Base-by-base conservation (phyloP, 37 sponge, comb jelly and placozoan species). In the Spongia lamella region DNA sequence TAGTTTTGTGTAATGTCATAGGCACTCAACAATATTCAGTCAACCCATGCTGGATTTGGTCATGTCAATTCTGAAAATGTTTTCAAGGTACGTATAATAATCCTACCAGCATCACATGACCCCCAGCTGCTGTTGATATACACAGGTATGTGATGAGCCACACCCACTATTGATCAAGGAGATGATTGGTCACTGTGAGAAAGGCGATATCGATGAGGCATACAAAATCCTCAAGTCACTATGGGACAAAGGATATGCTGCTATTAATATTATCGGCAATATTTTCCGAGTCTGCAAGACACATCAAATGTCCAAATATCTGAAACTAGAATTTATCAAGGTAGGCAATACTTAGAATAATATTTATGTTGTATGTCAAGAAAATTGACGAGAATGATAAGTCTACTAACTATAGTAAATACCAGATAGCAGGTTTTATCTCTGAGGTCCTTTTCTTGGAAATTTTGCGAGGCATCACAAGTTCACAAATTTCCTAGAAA, bases 61-160 rank as follows among this genome's bases (percentile, higher is more conserved):
- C 82, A 79, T 63, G 89, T 98, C 49, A 98, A 88, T 77, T 64
- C 94, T n/a, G 90, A 86, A 47, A 95, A 98, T 70, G 99, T 98
- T 16, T 98, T 98, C 85, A 98, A 98, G 85, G 94, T 96, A 17
- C 51, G 74, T 53, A n/a, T n/a, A n/a, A n/a, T n/a, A n/a, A n/a
- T n/a, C n/a, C n/a, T n/a, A n/a, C n/a, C n/a, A n/a, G n/a, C n/a
- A n/a, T n/a, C n/a, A n/a, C n/a, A n/a, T n/a, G n/a, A n/a, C n/a
- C n/a, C n/a, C n/a, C n/a, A n/a, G n/a, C n/a, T n/a, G n/a, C n/a
- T n/a, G n/a, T n/a, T n/a, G n/a, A n/a, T n/a, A n/a, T n/a, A n/a
- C n/a, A 30, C 26, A 94, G 94, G 97, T 96, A 5, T 98, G 99
- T 85, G 99, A 98, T 69, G 99, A 98, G 69, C 99, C 99, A 2